These are phyloP conservation scores for Mythimna albipuncta DNA, from an alignment of 2,888 invertebrate genomes.

Conservation along the genomic window DNA sequence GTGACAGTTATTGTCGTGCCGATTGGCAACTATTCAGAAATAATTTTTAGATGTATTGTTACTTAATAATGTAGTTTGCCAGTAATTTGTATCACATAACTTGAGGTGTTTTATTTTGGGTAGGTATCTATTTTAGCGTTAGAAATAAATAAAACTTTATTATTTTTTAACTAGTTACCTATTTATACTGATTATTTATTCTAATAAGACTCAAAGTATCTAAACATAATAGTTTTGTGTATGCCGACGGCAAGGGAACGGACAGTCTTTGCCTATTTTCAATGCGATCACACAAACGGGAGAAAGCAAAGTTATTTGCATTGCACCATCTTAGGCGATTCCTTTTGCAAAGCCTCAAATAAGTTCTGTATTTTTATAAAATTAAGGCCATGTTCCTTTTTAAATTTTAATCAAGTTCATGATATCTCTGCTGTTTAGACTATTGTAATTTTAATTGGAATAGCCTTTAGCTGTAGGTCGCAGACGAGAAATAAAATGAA, in stretches of 20 bases:
- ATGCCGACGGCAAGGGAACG: not conserved
- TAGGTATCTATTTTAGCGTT: not conserved
- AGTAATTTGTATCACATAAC: conserved; percentile 23
- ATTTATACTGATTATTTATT: not conserved
- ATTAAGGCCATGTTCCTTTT: not conserved
- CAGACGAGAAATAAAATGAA: not conserved
- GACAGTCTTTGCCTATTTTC: not conserved
- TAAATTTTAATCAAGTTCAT: not conserved
- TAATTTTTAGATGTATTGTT: conserved; percentile 49
- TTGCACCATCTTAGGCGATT: not conserved
- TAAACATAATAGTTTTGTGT: not conserved
- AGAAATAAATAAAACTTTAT: not conserved
- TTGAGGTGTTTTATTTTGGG: not conserved
- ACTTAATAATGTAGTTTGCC: conserved; percentile 35
- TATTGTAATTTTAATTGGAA: not conserved
- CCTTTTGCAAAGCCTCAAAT: not conserved
- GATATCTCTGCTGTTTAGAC: not conserved
- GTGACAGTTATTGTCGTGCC: conserved; percentile 39
- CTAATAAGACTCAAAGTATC: not conserved
- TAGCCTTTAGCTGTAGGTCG: not conserved
- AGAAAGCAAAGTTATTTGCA: not conserved
- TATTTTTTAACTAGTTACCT: not conserved
- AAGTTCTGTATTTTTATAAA: not conserved
- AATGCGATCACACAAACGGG: not conserved
- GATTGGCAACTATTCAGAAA: conserved; percentile 56